Percentiles rank a stretch among this genome's conserved stretches.
These are phyloP conservation scores for Halcyon chelicuti DNA, from an alignment of 2,797 vertebrate species.

Conservation along the genomic window DNA sequence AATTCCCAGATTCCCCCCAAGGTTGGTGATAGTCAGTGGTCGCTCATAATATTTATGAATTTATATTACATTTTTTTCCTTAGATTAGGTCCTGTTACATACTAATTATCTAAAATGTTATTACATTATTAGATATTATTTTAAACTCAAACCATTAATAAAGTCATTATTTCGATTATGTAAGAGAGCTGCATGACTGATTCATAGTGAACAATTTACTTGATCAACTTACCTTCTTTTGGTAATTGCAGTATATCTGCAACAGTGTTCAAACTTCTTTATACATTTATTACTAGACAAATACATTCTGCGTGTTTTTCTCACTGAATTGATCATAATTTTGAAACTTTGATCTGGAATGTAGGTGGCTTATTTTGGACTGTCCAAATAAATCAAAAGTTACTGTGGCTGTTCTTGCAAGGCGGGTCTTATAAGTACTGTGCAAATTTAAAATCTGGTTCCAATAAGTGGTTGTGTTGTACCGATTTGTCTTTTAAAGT, in stretches of 20 bases:
- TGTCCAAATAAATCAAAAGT: not conserved
- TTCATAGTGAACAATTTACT: not conserved
- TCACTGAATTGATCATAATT: not conserved
- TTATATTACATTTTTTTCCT: not conserved
- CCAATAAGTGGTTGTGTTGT: not conserved
- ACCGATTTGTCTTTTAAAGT: slow-evolving; percentile 1
- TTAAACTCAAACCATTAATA: slow-evolving; percentile 52
- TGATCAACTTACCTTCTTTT: not conserved
- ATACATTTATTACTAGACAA: not conserved
- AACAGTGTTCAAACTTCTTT: not conserved
- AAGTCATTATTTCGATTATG: slow-evolving; percentile 61
- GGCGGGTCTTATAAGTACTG: not conserved
- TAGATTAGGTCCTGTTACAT: slow-evolving; percentile 54
- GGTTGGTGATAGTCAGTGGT: not conserved
- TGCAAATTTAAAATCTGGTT: slow-evolving; percentile 25
- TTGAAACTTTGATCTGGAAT: not conserved
- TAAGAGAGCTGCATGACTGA: not conserved
- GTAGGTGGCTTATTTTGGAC: not conserved
- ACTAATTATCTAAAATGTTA: slow-evolving; percentile 47
- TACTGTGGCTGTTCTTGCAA: not conserved
- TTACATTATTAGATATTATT: slow-evolving; percentile 60
- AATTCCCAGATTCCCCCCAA: not conserved
- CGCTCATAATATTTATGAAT: not conserved
- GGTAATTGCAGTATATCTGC: not conserved
- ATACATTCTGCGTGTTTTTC: not conserved